Evolutionary conservation across 2,888 invertebrate species (phyloP), one percentile per base, ranked within the genome.

Genomic region (Ctenicera cuprea): DNA sequence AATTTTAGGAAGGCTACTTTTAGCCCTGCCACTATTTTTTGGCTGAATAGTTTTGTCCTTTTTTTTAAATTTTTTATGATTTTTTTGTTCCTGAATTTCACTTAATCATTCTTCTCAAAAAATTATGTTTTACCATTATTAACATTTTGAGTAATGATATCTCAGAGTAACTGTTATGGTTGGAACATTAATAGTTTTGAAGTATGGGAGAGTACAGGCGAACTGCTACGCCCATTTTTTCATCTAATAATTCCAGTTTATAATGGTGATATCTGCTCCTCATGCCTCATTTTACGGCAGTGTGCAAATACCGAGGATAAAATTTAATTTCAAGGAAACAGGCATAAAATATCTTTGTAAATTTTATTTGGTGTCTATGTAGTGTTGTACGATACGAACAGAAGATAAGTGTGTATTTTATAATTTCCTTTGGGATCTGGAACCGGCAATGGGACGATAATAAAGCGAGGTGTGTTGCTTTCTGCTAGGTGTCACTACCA

Each of bases 351-450:
- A 83, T 82, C 74, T 76, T 76, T 80, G 82, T 84, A 84, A 74
- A 84, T 84, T 83, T 83, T 83, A 82, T 83, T 82, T 78, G 80
- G 72, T 74, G 70, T 78, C 75, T 76, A 64, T 73, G 76, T 67
- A 75, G 71, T 78, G 75, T 76, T 76, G 76, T 78, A 73, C 67
- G 70, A 79, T 75, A 78, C 74, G 73, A 76, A 73, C 72, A 76
- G 79, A 77, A 80, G 79, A 80, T 77, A 78, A 78, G 78, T 79
- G 78, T 83, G 84, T 84, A 85, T 85, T 86, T 85, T 83, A 84
- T 86, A 86, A 86, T 86, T 86, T 86, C 86, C 86, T 86, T 77
- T 82, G 86, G 86, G 86, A 86, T 72, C 75, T 50, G 66, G 66
- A 79, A 75, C 76, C 72, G 78, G 74, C 77, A 76, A 77, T 73